A percentile compares a stretch with the other conserved stretches of the same genome.
These are phyloP conservation scores for Sinodicranocentrus sp. DNA, from an alignment of 2,888 invertebrate species.

Conservation along the genomic window DNA sequence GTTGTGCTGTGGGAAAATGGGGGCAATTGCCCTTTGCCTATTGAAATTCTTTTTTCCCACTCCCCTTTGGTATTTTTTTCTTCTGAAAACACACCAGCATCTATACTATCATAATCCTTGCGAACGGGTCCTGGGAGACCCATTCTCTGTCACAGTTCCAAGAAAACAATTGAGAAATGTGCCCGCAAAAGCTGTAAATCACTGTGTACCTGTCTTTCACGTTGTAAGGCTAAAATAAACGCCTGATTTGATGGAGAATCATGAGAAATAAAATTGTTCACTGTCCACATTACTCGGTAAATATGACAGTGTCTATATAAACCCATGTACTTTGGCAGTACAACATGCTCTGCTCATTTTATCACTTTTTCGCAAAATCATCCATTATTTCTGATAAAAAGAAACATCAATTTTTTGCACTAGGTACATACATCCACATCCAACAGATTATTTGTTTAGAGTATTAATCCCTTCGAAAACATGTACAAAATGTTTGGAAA, in stretches of 20 bases:
- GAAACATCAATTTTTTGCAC: too few species aligned
- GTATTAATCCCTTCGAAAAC: neutral
- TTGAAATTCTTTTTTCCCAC: constrained; percentile 48
- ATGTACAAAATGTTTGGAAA: too few species aligned
- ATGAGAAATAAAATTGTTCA: constrained; percentile 43
- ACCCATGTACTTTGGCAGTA: neutral
- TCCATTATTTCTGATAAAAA: too few species aligned
- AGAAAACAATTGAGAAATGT: constrained; percentile 76
- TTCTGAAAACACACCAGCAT: neutral
- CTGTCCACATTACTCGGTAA: neutral
- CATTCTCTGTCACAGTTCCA: constrained; percentile 75
- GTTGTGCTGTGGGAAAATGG: constrained; percentile 45
- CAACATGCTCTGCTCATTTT: too few species aligned
- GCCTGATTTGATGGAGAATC: constrained; percentile 57
- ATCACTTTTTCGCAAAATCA: too few species aligned
- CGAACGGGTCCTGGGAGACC: constrained; percentile 74
- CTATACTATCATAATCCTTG: constrained; percentile 63
- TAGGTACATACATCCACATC: too few species aligned
- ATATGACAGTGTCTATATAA: constrained; percentile 3
- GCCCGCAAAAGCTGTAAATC: constrained; percentile 74
- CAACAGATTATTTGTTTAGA: neutral
- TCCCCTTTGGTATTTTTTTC: constrained; percentile 36
- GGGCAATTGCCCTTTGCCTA: constrained; percentile 58
- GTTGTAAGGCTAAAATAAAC: constrained; percentile 36
- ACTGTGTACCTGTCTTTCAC: constrained; percentile 66